These are phyloP conservation scores for Pedionomus torquatus DNA, from an alignment of 2,113 vertebrate species.

Conservation along the genomic window DNA sequence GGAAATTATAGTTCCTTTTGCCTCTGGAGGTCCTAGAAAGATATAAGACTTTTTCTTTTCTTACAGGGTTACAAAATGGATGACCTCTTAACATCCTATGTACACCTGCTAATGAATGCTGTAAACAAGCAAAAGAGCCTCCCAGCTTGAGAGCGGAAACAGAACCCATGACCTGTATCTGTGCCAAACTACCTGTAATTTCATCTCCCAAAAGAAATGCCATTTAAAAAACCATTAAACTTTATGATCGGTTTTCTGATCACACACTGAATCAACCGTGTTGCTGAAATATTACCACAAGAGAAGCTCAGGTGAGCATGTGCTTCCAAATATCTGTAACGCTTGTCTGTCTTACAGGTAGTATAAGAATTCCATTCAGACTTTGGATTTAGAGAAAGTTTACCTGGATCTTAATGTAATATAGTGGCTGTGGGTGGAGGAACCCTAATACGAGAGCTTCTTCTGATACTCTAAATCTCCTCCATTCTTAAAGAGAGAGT, in stretches of 20 bases:
- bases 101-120: constrained; percentile 79
- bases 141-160: not conserved
- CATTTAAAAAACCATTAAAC: not conserved
- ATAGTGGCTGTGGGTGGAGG: not conserved
- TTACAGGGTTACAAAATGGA: constrained; percentile 98
- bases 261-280: not conserved
- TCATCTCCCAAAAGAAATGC: not conserved
- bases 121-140: constrained; percentile 72
- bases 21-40: not conserved
- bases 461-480: not conserved
- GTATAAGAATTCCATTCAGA: not conserved
- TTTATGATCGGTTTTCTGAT: not conserved
- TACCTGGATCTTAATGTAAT: not conserved
- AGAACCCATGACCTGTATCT: not conserved
- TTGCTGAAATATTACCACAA: not conserved
- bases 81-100: constrained; percentile 92
- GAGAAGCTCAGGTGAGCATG: not conserved
- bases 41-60: not conserved
- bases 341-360: not conserved
- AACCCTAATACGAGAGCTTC: not conserved
- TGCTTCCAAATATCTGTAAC: not conserved
- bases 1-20: not conserved
- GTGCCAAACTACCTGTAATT: constrained; percentile 9
- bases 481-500: not conserved
- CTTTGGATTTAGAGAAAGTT: not conserved